A percentile compares a stretch with the other conserved stretches of the same genome.
These are phyloP conservation scores for Chaetodon auriga DNA, from an alignment of 2,113 vertebrate genomes.

Conservation along the genomic window DNA sequence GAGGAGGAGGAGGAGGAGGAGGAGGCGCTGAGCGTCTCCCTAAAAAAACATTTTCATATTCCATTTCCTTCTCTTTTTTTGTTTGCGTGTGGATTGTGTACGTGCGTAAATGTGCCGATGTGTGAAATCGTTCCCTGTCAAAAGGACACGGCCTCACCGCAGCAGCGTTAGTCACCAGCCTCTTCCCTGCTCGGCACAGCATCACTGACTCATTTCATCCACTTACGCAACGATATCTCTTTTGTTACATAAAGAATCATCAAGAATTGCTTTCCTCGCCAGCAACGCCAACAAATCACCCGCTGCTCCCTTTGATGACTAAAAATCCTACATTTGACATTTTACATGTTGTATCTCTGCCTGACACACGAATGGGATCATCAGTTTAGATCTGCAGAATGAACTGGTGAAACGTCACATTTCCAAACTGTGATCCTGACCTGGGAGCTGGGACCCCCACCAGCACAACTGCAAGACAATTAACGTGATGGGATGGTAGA, in stretches of 20 bases:
- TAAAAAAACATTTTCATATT: conserved; percentile 30
- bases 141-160: conserved; percentile 15
- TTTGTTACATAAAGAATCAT: conserved; percentile 26
- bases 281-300: conserved; percentile 20
- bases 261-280: background rate
- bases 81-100: background rate
- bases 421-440: background rate
- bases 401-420: background rate
- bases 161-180: conserved; percentile 40
- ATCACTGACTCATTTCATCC: conserved; percentile 62
- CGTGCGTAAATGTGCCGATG: background rate
- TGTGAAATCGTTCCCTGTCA: background rate
- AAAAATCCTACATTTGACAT: background rate
- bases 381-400: conserved; percentile 10
- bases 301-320: conserved; percentile 2
- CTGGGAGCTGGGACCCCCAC: background rate
- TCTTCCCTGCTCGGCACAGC: conserved; percentile 19
- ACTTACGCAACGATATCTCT: conserved; percentile 47
- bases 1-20: background rate
- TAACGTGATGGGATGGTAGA: background rate
- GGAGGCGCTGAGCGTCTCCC: conserved; percentile 8
- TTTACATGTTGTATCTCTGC: background rate
- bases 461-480: background rate
- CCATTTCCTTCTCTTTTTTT: conserved; percentile 34
- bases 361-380: background rate